Evolutionary conservation across 1,140 invertebrate species (phyloP).

Genomic region (Caenorhabditis latens): DNA sequence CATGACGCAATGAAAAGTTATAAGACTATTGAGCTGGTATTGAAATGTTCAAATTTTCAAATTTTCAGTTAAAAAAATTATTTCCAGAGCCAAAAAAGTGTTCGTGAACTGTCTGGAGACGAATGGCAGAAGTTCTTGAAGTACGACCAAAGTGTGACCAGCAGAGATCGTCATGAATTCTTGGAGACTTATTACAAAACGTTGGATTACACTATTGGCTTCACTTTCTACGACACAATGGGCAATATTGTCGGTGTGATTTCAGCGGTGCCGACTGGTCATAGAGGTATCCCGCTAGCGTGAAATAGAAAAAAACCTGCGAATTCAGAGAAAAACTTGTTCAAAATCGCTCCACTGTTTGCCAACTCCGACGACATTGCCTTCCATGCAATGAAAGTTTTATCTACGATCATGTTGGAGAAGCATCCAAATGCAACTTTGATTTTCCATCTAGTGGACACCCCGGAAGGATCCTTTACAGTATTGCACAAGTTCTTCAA

Average conservation of each 20-base stretch:
- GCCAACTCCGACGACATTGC: conserved; percentile 28
- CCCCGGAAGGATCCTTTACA: not conserved
- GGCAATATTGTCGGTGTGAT: conserved; percentile 28
- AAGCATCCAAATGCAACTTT: conserved; percentile 12
- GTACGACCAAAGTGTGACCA: conserved; percentile 35
- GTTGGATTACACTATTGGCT: conserved; percentile 30
- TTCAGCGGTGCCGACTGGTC: conserved; percentile 27
- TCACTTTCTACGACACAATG: not conserved
- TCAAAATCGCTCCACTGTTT: conserved; percentile 15
- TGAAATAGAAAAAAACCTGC: not conserved
- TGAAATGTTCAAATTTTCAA: not conserved
- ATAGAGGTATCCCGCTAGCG: not conserved
- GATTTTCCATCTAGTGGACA: not conserved
- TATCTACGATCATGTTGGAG: not conserved
- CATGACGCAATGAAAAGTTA: not conserved
- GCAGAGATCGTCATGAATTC: conserved; percentile 54
- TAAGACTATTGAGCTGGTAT: not conserved
- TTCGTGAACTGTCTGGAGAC: conserved; percentile 23
- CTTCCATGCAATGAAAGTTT: conserved; percentile 25
- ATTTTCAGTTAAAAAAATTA: not conserved
- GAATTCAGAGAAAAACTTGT: not conserved
- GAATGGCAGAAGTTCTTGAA: conserved; percentile 28
- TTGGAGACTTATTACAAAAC: conserved; percentile 40
- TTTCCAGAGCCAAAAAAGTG: not conserved
- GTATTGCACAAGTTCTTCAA: not conserved